Percentiles rank a stretch among this genome's conserved stretches.
phyloP scores from a whole-genome alignment of 2,797 vertebrate species.

The Okamejei kenojei region DNA sequence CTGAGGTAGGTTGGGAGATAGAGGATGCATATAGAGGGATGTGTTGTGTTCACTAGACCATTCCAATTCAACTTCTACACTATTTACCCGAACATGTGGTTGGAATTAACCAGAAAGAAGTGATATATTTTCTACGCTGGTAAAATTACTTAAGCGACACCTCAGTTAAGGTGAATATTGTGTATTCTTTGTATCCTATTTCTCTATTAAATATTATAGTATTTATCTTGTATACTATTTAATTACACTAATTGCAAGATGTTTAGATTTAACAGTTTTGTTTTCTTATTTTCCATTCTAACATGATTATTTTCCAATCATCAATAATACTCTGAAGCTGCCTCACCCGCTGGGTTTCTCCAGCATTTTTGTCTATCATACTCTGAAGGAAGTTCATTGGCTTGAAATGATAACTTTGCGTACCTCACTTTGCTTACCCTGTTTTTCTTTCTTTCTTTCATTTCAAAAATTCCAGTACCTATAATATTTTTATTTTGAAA shows the following conservation, averaged over 20 bases:
- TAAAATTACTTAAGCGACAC: background rate
- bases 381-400: no score
- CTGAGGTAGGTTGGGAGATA: no score
- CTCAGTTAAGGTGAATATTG: no score
- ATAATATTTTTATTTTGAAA: no score
- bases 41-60: background rate
- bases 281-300: background rate
- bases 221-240: background rate
- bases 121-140: background rate
- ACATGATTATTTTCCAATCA: background rate
- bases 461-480: no score
- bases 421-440: no score
- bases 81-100: background rate
- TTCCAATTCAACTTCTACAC: background rate
- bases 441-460: no score
- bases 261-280: background rate
- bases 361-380: background rate
- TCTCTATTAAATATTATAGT: background rate
- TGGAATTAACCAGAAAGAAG: background rate
- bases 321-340: background rate
- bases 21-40: background rate
- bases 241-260: background rate
- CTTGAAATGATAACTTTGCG: no score
- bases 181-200: background rate
- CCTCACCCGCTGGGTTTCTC: no score